Percentiles rank a stretch among this genome's conserved stretches.
phyloP scores from a whole-genome alignment of 2,797 vertebrate species.

The Moxostoma hubbsi region DNA sequence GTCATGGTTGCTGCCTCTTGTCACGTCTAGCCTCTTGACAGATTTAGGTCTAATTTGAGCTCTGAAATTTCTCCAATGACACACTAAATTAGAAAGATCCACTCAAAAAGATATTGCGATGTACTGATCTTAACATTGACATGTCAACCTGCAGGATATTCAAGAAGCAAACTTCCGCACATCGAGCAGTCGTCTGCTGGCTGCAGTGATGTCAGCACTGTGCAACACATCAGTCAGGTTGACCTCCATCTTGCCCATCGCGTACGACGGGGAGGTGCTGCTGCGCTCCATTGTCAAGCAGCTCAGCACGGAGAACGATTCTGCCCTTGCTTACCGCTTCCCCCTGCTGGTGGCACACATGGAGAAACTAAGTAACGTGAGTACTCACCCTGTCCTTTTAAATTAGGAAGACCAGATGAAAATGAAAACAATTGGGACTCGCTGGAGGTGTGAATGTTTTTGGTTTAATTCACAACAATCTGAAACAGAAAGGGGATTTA shows the following conservation, averaged over 20 bases:
- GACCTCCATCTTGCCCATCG: constrained; percentile 96
- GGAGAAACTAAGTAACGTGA: constrained; percentile 97
- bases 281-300: constrained; percentile 94
- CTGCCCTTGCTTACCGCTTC: constrained; percentile 93
- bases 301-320: constrained; percentile 98
- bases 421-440: no score
- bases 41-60: constrained; percentile 20
- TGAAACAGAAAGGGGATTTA: no score
- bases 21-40: background rate
- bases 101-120: background rate
- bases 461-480: no score
- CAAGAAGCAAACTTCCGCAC: constrained; percentile 98
- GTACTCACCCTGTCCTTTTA: constrained; percentile 43
- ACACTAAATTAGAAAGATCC: background rate
- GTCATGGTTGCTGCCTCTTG: no score
- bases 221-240: constrained; percentile 97
- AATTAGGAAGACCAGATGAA: no score
- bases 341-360: constrained; percentile 96
- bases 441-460: no score
- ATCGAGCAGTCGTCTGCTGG: constrained; percentile 94
- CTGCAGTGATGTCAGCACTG: constrained; percentile 97
- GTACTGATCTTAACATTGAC: background rate
- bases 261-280: constrained; percentile 94
- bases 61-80: constrained; percentile 31
- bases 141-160: constrained; percentile 82